Evolutionary conservation across 2,797 vertebrate genomes (phyloP).

Genomic region (Coendou prehensilis): DNA sequence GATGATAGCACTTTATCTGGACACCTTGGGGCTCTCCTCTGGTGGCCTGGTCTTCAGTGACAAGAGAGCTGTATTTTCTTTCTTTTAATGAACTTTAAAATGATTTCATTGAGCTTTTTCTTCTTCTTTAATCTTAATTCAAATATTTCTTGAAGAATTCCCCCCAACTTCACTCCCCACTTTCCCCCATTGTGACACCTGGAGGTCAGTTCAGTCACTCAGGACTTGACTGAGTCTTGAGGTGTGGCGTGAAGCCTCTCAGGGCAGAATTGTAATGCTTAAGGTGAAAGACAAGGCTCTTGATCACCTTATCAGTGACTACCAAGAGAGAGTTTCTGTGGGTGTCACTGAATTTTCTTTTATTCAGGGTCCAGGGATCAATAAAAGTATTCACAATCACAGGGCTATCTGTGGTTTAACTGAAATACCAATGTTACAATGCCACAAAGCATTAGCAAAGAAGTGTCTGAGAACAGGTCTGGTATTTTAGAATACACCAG

Average conservation of each 20-base stretch:
- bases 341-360: constrained; percentile 85
- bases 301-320: constrained; percentile 86
- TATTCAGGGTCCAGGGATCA: constrained; percentile 84
- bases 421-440: constrained; percentile 75
- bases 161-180: constrained; percentile 71
- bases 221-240: constrained; percentile 84
- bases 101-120: constrained; percentile 80
- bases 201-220: constrained; percentile 86
- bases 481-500: constrained; percentile 74
- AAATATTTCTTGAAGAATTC: constrained; percentile 77
- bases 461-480: constrained; percentile 70
- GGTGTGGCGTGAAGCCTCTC: constrained; percentile 88
- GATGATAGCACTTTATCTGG: constrained; percentile 87
- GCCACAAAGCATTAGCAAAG: constrained; percentile 61
- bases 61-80: constrained; percentile 48
- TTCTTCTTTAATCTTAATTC: constrained; percentile 77
- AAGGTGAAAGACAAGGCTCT: constrained; percentile 88
- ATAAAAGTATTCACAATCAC: constrained; percentile 84
- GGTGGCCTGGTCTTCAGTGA: constrained; percentile 68
- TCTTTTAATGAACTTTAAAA: constrained; percentile 59
- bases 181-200: constrained; percentile 86
- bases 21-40: constrained; percentile 76
- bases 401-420: constrained; percentile 80
- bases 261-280: constrained; percentile 84
- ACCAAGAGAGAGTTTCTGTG: constrained; percentile 82